Percentiles rank a stretch among this genome's conserved stretches.
phyloP scores from a whole-genome alignment of 1,140 invertebrate species.

The Apis dorsata region DNA sequence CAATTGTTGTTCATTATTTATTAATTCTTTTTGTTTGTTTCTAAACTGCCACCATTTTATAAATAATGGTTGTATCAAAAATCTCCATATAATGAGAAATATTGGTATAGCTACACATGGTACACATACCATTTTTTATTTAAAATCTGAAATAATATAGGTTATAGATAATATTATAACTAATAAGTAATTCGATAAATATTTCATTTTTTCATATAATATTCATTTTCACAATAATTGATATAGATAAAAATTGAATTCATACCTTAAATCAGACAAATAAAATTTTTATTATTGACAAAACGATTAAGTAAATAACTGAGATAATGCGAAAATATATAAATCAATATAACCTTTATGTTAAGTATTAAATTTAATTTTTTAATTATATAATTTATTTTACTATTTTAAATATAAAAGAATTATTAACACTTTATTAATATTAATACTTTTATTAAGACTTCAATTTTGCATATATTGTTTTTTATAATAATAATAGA shows the following conservation, averaged over 20 bases:
- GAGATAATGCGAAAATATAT: neutral
- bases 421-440: neutral
- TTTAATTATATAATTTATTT: neutral
- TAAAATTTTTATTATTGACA: neutral
- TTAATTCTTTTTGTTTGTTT: constrained; percentile 50
- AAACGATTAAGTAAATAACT: neutral
- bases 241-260: neutral
- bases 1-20: constrained; percentile 62
- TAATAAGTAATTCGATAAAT: neutral
- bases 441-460: neutral
- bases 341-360: constrained; percentile 22
- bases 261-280: neutral
- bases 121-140: constrained; percentile 73
- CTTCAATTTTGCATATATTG: neutral
- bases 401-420: neutral
- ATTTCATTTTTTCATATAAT: neutral
- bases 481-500: neutral
- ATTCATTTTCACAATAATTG: neutral
- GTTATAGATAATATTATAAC: neutral
- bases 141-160: constrained; percentile 26
- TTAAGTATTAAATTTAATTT: neutral
- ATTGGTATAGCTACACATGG: constrained; percentile 75
- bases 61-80: constrained; percentile 73
- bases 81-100: constrained; percentile 73
- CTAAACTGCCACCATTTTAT: constrained; percentile 70